Base-by-base conservation (phyloP, 2,797 vertebrate genomes). In the Smutsia gigantea region DNA sequence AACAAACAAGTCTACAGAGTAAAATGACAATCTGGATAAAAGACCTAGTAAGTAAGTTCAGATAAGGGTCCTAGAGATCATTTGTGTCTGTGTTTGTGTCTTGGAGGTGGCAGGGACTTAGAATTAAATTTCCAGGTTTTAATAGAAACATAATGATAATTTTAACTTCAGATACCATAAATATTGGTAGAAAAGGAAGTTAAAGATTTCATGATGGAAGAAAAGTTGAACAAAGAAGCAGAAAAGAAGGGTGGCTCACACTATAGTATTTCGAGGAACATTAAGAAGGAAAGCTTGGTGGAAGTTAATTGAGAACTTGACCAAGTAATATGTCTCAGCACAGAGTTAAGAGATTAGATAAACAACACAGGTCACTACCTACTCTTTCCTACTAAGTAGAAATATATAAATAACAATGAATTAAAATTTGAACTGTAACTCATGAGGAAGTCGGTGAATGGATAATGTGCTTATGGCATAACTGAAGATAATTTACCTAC, bases 371-470 rank as follows among this genome's bases (percentile, higher is more conserved):
- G 23, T 93, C n/a, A 81, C 37, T 64, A 81, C 31, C 74, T 85
- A 74, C 3, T 68, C 61, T 75, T 74, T 85, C 42, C 42, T 72
- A 74, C 81, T 95, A 63, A 59, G 10, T 66, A 75, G 88, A 55
- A 93, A 83, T 55, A 95, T 23, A 5, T 46, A 23, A 82, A 23
- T 49, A 86, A 83, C 7, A 66, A 13, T 64, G 42, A 93, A 78
- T 90, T 92, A 81, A 92, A 86, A 59, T 88, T 42, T 94, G 64
- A 95, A 95, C 78, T 59, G 25, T 83, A 34, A 90, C 64, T 85
- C 59, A 90, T 92, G 72, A 86, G 39, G 25, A 96, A 94, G 49
- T 4, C 72, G 42, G 57, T 84, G 15, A 93, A 74, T 46, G n/a
- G 71, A 83, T 59, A 91, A 87, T 53, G 14, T 97, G 53, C 49